Conservation (phyloP, 2,113 vertebrate species). For the Chamaea fasciata region DNA sequence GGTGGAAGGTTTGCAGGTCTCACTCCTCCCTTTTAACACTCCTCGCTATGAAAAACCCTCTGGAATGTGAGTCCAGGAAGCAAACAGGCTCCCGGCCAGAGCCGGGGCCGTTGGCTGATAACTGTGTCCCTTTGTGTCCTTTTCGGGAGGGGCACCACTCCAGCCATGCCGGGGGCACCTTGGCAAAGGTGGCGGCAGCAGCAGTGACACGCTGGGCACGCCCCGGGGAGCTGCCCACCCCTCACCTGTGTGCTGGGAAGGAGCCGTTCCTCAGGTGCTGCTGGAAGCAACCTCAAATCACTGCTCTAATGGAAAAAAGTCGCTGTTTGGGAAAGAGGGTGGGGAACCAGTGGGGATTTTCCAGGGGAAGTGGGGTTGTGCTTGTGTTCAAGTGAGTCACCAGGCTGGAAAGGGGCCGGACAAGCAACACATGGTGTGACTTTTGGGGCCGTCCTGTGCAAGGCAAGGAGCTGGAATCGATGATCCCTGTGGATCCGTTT, state of each 20-base stretch:
- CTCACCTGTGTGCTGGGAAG: fast-evolving
- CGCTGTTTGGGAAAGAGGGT: not conserved
- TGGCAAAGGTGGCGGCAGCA: not conserved
- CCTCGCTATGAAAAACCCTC: fast-evolving
- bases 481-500: not conserved
- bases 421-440: not conserved
- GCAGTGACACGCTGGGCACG: fast-evolving
- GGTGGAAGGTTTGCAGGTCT: not conserved
- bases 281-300: not conserved
- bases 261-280: fast-evolving
- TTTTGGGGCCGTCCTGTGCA: not conserved
- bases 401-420: fast-evolving
- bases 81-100: not conserved
- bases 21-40: not conserved
- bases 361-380: not conserved
- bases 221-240: fast-evolving
- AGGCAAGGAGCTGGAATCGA: not conserved
- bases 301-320: not conserved
- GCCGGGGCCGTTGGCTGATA: fast-evolving
- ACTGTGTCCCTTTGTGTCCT: not conserved
- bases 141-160: not conserved
- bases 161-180: not conserved
- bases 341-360: not conserved
- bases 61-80: not conserved
- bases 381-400: not conserved